These are phyloP conservation scores for Protobothrops mucrosquamatus DNA, from an alignment of 2,113 vertebrate genomes.

Conservation along the genomic window DNA sequence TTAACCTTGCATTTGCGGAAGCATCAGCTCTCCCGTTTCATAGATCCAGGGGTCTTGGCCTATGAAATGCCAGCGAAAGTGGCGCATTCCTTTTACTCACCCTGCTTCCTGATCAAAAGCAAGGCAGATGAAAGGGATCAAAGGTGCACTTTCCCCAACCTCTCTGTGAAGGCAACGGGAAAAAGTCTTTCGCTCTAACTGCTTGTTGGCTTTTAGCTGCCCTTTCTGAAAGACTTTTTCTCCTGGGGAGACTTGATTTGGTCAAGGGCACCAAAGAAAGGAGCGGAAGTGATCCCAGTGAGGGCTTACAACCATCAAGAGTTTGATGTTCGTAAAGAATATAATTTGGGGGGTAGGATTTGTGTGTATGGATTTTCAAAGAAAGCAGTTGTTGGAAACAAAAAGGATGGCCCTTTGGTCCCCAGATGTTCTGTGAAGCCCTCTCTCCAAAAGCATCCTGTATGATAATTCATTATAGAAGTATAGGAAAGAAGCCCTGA, in stretches of 20 bases:
- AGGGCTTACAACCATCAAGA: not conserved
- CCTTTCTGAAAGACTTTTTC: not conserved
- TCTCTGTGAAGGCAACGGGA: not conserved
- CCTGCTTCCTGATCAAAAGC: conserved; percentile 3
- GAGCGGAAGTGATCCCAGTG: not conserved
- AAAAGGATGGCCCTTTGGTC: not conserved
- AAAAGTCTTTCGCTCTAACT: not conserved
- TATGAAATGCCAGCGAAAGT: not conserved
- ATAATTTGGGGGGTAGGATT: not conserved
- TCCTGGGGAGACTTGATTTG: not conserved
- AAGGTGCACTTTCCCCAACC: not conserved
- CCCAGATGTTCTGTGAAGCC: not conserved
- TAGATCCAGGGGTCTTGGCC: not conserved
- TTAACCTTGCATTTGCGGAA: not conserved
- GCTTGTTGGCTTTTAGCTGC: not conserved
- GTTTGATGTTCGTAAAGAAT: not conserved
- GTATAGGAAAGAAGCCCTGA: not conserved
- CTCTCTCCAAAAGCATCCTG: not conserved
- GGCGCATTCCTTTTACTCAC: not conserved
- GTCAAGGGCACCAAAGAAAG: not conserved
- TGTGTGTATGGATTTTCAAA: not conserved
- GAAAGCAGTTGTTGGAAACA: not conserved
- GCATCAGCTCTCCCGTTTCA: not conserved
- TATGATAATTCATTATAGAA: not conserved
- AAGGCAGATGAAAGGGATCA: not conserved